phyloP scores from a whole-genome alignment of 2,113 vertebrate species.

The Festucalex cinctus region DNA sequence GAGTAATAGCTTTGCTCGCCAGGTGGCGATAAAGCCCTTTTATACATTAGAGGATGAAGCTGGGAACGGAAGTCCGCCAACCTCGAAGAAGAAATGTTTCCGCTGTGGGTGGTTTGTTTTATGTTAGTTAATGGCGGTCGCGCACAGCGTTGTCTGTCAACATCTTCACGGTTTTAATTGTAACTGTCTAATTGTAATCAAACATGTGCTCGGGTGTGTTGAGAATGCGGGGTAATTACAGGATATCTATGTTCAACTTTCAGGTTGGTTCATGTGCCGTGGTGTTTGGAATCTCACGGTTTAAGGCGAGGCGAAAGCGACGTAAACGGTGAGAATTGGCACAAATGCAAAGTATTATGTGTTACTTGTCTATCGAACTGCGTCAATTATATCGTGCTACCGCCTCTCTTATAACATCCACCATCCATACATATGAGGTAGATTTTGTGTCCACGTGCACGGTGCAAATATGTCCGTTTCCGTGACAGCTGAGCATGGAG shows the following conservation, averaged over 20 bases:
- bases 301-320: conserved; percentile 29
- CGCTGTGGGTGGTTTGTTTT: conserved; percentile 21
- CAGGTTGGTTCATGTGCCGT: conserved; percentile 57
- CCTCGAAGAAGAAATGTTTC: conserved; percentile 48
- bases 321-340: conserved; percentile 38
- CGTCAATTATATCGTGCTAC: background rate
- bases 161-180: conserved; percentile 57
- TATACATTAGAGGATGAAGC: background rate
- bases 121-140: conserved; percentile 65
- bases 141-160: conserved; percentile 63
- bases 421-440: background rate
- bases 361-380: background rate
- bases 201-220: conserved; percentile 64
- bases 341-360: background rate
- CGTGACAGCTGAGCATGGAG: conserved; percentile 42
- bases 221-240: conserved; percentile 52
- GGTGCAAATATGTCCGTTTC: background rate
- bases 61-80: conserved; percentile 12
- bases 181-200: conserved; percentile 70
- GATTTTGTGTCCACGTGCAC: background rate
- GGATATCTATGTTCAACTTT: conserved; percentile 73
- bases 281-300: conserved; percentile 24
- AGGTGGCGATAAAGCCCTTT: conserved; percentile 16
- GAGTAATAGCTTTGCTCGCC: background rate
- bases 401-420: background rate